These are phyloP conservation scores for Cryptocephalus moraei DNA, from an alignment of 2,888 invertebrate species.

Conservation along the genomic window DNA sequence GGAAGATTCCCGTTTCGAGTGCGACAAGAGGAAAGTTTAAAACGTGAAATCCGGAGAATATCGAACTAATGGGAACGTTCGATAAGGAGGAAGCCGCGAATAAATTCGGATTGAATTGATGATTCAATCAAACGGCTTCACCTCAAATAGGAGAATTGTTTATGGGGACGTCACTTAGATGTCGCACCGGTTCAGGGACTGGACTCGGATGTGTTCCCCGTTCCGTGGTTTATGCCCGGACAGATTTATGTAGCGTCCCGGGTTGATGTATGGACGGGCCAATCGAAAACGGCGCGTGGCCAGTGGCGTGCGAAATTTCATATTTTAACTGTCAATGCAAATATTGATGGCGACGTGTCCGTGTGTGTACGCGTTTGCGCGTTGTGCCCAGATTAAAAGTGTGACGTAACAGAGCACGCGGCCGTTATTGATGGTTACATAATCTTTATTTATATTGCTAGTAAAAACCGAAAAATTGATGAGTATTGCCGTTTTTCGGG, in stretches of 20 bases:
- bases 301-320: conserved; percentile 16
- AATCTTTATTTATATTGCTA: too few relatives aligned
- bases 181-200: conserved; percentile 27
- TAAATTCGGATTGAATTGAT: conserved; percentile 26
- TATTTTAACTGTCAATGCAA: conserved; percentile 10
- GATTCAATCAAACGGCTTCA: conserved; percentile 31
- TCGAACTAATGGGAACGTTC: conserved; percentile 6
- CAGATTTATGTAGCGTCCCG: conserved; percentile 36
- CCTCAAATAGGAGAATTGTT: conserved; percentile 29
- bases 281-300: conserved; percentile 23
- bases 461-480: too few relatives aligned
- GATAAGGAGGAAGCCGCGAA: conserved; percentile 7
- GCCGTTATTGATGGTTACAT: too few relatives aligned
- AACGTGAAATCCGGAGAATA: neutral
- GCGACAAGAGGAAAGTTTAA: too few relatives aligned
- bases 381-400: too few relatives aligned
- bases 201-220: conserved; percentile 28
- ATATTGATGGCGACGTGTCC: neutral
- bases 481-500: too few relatives aligned
- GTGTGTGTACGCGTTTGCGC: too few relatives aligned
- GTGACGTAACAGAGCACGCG: too few relatives aligned
- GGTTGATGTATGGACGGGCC: conserved; percentile 32
- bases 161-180: conserved; percentile 29
- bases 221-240: conserved; percentile 30
- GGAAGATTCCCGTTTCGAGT: too few relatives aligned